These are phyloP conservation scores for Chelon labrosus DNA, from an alignment of 2,797 vertebrate species.

Conservation along the genomic window DNA sequence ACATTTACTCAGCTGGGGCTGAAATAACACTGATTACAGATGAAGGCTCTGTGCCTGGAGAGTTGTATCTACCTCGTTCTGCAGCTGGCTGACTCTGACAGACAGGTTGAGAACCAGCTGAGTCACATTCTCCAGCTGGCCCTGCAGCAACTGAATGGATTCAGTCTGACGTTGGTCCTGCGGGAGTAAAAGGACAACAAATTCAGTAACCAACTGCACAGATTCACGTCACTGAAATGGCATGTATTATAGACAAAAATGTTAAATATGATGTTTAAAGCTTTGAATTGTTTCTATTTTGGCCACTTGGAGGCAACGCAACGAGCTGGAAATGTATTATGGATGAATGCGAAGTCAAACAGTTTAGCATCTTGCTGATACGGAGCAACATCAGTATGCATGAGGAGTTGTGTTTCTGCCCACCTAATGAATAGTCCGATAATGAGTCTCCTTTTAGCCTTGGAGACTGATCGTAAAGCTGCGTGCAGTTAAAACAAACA, in stretches of 20 bases:
- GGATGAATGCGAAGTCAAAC: not conserved
- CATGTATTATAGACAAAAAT: not conserved
- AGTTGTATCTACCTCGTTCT: conserved; percentile 87
- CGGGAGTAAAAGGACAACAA: conserved; percentile 10
- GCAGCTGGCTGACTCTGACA: conserved; percentile 88
- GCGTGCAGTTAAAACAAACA: not conserved
- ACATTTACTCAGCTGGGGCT: conserved; percentile 12
- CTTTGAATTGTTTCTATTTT: not conserved
- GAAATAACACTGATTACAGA: conserved; percentile 13
- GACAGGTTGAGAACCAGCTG: conserved; percentile 93
- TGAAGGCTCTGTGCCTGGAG: conserved; percentile 28
- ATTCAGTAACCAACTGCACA: not conserved
- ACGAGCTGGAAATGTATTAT: not conserved
- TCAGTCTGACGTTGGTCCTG: conserved; percentile 97
- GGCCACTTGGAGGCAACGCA: not conserved
- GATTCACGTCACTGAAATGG: not conserved
- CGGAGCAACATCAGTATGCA: not conserved
- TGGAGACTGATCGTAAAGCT: no score
- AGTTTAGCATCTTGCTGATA: not conserved
- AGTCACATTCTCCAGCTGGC: conserved; percentile 93
- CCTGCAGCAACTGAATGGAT: conserved; percentile 93
- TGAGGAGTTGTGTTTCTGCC: not conserved
- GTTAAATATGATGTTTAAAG: not conserved
- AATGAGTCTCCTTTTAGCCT: not conserved
- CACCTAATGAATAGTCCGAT: not conserved